phyloP scores from a whole-genome alignment of 2,113 vertebrate species.

The Cynoglossus semilaevis region DNA sequence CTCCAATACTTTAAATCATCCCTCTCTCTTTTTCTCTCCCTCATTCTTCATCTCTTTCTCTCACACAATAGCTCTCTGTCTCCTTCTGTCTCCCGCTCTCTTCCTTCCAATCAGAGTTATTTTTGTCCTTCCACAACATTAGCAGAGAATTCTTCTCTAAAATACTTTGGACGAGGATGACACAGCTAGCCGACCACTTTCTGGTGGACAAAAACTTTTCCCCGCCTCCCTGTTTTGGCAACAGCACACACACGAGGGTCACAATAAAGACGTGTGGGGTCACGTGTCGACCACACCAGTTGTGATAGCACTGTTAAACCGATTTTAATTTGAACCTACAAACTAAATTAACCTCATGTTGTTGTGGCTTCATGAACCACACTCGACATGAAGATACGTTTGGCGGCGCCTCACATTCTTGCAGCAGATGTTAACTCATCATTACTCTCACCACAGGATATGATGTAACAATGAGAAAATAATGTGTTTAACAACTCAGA shows the following conservation, averaged over 20 bases:
- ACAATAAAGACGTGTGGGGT: slow-evolving; percentile 3
- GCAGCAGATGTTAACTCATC: slow-evolving; percentile 23
- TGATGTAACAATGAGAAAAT: slow-evolving; percentile 32
- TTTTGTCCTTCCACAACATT: slow-evolving; percentile 19
- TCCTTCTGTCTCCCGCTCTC: slow-evolving; percentile 6
- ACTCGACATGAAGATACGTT: slow-evolving; percentile 1
- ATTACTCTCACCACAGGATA: slow-evolving; percentile 30
- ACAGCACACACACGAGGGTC: slow-evolving; percentile 6
- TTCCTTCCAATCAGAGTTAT: slow-evolving; percentile 5
- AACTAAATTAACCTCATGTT: slow-evolving; percentile 1
- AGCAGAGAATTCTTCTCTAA: slow-evolving; percentile 16
- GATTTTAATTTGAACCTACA: slow-evolving; percentile 6
- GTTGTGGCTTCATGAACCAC: slow-evolving; percentile 23
- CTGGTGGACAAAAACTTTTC: background rate
- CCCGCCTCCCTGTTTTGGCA: slow-evolving; percentile 12
- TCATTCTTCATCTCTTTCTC: slow-evolving; percentile 19
- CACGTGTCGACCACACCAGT: too few species aligned
- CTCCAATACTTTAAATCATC: slow-evolving; percentile 45
- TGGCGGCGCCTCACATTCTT: slow-evolving; percentile 15
- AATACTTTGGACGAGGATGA: slow-evolving; percentile 22
- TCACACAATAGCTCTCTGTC: slow-evolving; percentile 7
- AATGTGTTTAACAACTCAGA: slow-evolving; percentile 9
- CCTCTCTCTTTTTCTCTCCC: slow-evolving; percentile 1
- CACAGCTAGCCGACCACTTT: slow-evolving; percentile 16
- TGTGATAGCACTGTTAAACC: slow-evolving; percentile 13